Evolutionary conservation across 1,140 invertebrate genomes (phyloP).

Genomic region (Pseudoatta argentina): DNA sequence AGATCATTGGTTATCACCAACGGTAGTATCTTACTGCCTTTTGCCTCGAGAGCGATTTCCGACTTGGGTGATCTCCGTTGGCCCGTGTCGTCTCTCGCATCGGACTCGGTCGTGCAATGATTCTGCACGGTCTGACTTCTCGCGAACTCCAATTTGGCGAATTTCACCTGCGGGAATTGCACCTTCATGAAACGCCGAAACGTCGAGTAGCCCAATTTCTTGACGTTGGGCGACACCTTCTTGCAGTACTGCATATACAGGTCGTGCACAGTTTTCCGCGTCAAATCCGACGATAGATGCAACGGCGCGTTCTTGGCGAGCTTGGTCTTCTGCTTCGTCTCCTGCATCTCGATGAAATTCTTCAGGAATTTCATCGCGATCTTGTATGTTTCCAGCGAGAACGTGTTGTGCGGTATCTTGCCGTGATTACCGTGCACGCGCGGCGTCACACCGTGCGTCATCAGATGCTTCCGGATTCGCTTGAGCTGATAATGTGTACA

Average conservation of each 20-base stretch:
- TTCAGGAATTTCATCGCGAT: constrained; percentile 92
- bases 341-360: constrained; percentile 89
- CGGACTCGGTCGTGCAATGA: constrained; percentile 76
- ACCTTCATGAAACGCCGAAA: constrained; percentile 93
- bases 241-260: constrained; percentile 91
- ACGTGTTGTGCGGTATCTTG: constrained; percentile 93
- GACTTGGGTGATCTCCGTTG: constrained; percentile 83
- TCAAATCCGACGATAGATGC: constrained; percentile 90
- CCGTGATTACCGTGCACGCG: constrained; percentile 92
- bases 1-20: constrained; percentile 75
- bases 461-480: constrained; percentile 91
- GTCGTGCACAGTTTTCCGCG: constrained; percentile 91
- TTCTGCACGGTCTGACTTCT: constrained; percentile 86
- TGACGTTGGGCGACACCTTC: constrained; percentile 88
- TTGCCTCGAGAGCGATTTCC: constrained; percentile 54
- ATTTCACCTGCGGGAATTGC: constrained; percentile 92
- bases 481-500: constrained; percentile 93
- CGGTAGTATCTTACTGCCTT: constrained; percentile 72
- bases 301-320: constrained; percentile 86
- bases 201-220: constrained; percentile 93
- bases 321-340: constrained; percentile 82
- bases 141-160: constrained; percentile 89
- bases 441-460: constrained; percentile 92
- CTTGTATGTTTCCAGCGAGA: constrained; percentile 92
- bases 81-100: constrained; percentile 75